Evolutionary conservation across 2,888 invertebrate genomes (phyloP), one percentile per base, ranked within the genome.

Genomic region (Acleris cristana): DNA sequence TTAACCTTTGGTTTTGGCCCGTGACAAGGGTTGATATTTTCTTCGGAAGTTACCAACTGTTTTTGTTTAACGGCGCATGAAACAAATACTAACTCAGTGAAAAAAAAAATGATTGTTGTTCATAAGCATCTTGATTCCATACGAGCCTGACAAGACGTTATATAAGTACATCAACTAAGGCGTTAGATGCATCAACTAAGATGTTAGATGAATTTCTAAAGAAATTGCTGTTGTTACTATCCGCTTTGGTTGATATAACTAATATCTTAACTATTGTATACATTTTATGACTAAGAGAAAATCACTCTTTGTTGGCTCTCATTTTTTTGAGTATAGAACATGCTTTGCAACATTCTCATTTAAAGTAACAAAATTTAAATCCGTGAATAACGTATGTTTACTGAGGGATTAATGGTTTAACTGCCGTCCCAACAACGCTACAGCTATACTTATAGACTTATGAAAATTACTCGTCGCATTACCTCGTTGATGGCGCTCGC

Each of bases 1-100:
- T 92, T 92, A 92, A 92, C 92, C 92, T 92, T 91, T 91, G 81
- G 85, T 78, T 87, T 86, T 87, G 82, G 80, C 80, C 81, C 82
- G 79, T 79, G 85, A 83, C 82, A 80, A 80, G 72, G 74, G 82
- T 45, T 69, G 60, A 69, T 60, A 65, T 78, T 76, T 79, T 77
- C 76, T 75, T 77, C 74, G 49, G 26, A 4, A 55, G 8, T 48
- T 48, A 48, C 8, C n/a, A 18, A 48, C 7, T 48, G 48, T 48
- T 48, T 45, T 18, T 16, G 48, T 14, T 14, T 40, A 40, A 40
- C 14, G 14, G 40, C 10, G 34, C 34, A 34, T 10, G 10, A 40
- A 40, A 40, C 40, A 40, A 40, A 48, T 45, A 45, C 44, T 48
- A n/a, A 8, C 7, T 14, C n/a, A n/a, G n/a, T n/a, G n/a, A n/a